Base-by-base conservation (phyloP, 2,888 invertebrate genomes). In the Pyrgus malvae region DNA sequence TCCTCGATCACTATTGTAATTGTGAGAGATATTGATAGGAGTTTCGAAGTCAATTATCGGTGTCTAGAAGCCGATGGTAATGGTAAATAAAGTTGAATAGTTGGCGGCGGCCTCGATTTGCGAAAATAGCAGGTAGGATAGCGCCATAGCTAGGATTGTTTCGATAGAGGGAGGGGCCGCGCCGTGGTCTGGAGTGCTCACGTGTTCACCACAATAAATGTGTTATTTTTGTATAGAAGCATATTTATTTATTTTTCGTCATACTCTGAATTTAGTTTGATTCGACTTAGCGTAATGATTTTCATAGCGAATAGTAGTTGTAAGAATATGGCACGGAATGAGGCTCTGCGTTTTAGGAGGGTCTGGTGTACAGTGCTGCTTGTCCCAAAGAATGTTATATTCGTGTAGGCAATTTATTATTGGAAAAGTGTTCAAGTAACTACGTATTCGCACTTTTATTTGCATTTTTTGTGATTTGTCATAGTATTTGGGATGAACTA, bases 161-260 rank as follows among this genome's bases (percentile, higher is more conserved):
- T 48, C 48, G 61, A 45, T 51, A 48, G 50, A 40, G 41, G 23
- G 55, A 17, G 55, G 55, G 55, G 60, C 59, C 60, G 71, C 69
- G 74, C 66, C 65, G 67, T 63, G 73, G 71, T 77, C 74, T 74
- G 76, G 69, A 71, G 72, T 76, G 80, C 83, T 87, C 85, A 80
- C 77, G 86, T 88, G 87, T 88, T 89, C 87, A 86, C 80, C 80
- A 76, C 78, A 69, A 78, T 78, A 80, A 80, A 83, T 81, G 79
- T 78, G 78, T 87, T 86, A 85, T 86, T 88, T 87, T 87, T 88
- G 80, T 88, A 88, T 86, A 88, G 85, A 87, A 77, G 80, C 82
- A 83, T 87, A 88, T 86, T 84, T 88, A 88, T 89, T 88, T 89
- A 86, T 88, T 88, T 53, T 80, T 79, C 77, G 70, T 74, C 72